Evolutionary conservation across 2,888 invertebrate species (phyloP), one percentile per base, ranked within the genome.

Genomic region (Ophion costatus): DNA sequence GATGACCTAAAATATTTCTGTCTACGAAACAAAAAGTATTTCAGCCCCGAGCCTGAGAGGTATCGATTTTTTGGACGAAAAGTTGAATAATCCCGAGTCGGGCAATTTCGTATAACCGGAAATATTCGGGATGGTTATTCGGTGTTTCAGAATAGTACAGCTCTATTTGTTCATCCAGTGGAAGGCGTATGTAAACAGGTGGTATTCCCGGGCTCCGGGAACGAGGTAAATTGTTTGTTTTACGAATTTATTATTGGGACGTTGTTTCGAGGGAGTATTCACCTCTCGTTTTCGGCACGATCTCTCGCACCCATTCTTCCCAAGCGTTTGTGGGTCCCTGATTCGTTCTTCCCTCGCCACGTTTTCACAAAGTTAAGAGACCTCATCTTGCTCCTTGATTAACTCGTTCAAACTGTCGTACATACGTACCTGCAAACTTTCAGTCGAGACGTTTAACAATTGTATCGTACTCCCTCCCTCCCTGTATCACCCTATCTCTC

Each of bases 201-300:
- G 20, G 20, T 57, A 17, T 20, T 78, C 78, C 57, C 77, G 24
- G 24, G 76, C 61, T 45, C 67, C 61, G 61, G n/a, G 63, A n/a
- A 61, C 63, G 51, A 78, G 57, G 64, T 76, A 79, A 84, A 86
- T 89, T 91, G 91, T 92, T 92, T 92, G 90, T 91, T 91, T 91
- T 90, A 87, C 89, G 88, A 91, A 91, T 91, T 91, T 91, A 90
- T 91, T 89, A 91, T 91, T 90, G 89, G 89, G 89, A 87, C 87
- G 87, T 89, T 88, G 88, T 90, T 89, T 85, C 86, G 42, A 79
- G 87, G 87, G 87, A 85, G 38, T 76, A 71, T 83, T 83, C 71
- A 80, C 75, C 80, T 51, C 69, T 83, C 74, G 56, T 79, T 74
- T 70, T 51, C 56, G 42, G 5, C 45, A 20, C 20, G 80, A 83